These are phyloP conservation scores for Mesocentrotus franciscanus DNA, from an alignment of 53 echinoderm and acorn worm species.

Conservation along the genomic window DNA sequence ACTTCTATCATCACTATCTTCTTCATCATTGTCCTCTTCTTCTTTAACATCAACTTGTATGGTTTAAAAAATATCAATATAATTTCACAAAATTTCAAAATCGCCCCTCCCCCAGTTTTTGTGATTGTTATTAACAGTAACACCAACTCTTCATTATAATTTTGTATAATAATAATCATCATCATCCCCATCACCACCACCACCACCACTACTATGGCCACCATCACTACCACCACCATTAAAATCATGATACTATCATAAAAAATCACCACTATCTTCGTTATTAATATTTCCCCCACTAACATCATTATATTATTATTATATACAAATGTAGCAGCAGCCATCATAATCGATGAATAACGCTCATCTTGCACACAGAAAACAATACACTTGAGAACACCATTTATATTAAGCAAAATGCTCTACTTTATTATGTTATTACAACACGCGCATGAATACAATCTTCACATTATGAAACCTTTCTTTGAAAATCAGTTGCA, in stretches of 20 bases:
- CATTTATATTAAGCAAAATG: not conserved
- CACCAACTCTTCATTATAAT: too few relatives aligned
- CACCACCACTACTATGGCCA: too few relatives aligned
- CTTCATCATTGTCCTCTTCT: not conserved
- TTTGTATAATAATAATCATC: not conserved
- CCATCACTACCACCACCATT: too few relatives aligned
- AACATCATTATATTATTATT: not conserved
- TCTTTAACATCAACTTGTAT: not conserved
- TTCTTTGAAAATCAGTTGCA: not conserved
- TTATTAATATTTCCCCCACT: not conserved
- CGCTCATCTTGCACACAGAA: too few relatives aligned
- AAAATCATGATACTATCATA: not conserved
- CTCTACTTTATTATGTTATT: not conserved
- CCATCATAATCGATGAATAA: not conserved
- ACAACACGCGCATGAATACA: not conserved
- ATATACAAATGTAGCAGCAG: not conserved
- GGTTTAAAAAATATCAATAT: too few relatives aligned
- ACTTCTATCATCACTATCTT: not conserved
- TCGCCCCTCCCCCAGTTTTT: too few relatives aligned
- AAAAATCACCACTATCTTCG: not conserved
- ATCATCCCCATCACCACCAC: too few relatives aligned
- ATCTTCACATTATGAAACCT: not conserved
- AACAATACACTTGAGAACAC: not conserved
- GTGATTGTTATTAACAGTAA: too few relatives aligned
- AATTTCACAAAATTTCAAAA: too few relatives aligned